A percentile compares a stretch with the other conserved stretches of the same genome.
phyloP scores from a whole-genome alignment of 2,888 invertebrate species.

The Antitype chi region DNA sequence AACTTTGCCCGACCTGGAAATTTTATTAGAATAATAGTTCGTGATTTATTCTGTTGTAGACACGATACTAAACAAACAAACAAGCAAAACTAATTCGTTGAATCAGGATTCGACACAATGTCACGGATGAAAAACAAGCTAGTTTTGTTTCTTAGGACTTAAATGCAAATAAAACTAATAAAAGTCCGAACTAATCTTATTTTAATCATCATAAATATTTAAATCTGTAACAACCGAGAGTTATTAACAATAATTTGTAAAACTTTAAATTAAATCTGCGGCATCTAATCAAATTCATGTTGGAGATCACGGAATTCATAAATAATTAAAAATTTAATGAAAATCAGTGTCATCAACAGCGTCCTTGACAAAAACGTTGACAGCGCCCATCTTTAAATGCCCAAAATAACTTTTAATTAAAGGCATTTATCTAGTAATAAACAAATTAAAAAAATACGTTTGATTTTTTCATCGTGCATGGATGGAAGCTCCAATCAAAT shows the following conservation, averaged over 20 bases:
- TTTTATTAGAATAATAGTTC: not conserved
- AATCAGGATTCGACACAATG: not conserved
- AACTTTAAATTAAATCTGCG: conserved; percentile 33
- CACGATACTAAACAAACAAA: not conserved
- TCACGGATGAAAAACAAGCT: not conserved
- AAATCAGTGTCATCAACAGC: conserved; percentile 30
- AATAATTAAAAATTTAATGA: conserved; percentile 16
- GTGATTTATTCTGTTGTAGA: not conserved
- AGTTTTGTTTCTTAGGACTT: not conserved
- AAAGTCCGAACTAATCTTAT: conserved; percentile 38
- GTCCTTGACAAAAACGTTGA: conserved; percentile 58
- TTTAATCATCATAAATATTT: conserved; percentile 39
- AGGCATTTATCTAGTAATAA: conserved; percentile 17
- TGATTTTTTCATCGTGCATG: conserved; percentile 1
- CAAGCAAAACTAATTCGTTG: not conserved
- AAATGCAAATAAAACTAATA: conserved; percentile 26
- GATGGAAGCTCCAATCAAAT: conserved; percentile 39
- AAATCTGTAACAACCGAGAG: conserved; percentile 22
- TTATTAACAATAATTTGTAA: conserved; percentile 48
- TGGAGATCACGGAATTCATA: conserved; percentile 46
- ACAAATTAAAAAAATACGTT: conserved; percentile 7
- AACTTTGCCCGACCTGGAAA: too few relatives aligned
- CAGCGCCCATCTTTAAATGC: conserved; percentile 10
- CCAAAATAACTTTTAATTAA: conserved; percentile 19
- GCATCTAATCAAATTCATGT: conserved; percentile 42